Conservation (phyloP, 2,113 vertebrate species). For the Anser brachyrhynchus region DNA sequence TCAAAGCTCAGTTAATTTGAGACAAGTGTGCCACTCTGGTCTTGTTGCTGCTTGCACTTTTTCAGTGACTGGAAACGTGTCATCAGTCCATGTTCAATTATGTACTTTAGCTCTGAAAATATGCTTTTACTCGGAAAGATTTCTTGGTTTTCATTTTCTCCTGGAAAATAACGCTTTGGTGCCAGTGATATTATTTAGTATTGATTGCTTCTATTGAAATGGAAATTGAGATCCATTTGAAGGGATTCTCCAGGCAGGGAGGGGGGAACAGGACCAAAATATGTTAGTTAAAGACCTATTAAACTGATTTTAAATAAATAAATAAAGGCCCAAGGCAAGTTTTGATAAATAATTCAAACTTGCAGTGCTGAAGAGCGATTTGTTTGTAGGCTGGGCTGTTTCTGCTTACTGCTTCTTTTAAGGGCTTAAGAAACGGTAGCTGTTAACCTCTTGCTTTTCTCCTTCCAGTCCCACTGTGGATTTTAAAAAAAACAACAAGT, state of each 20-base stretch:
- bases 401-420: conserved; percentile 15
- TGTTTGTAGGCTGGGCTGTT: neutral
- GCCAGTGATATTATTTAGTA: neutral
- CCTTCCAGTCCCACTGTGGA: neutral
- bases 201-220: conserved; percentile 22
- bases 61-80: neutral
- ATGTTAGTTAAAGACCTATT: neutral
- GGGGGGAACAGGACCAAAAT: neutral
- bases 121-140: neutral
- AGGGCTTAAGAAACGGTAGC: neutral
- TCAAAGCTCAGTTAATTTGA: neutral
- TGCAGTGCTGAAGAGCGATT: neutral
- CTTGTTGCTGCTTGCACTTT: neutral
- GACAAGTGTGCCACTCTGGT: neutral
- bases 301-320: neutral
- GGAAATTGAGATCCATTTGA: conserved; percentile 8
- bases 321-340: neutral
- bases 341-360: conserved; percentile 12
- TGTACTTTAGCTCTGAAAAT: neutral
- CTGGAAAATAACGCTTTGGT: neutral
- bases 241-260: neutral
- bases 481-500: neutral
- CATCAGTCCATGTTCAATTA: neutral
- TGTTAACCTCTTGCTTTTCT: neutral
- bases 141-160: neutral